Evolutionary conservation across 2,797 vertebrate genomes (phyloP), one percentile per base, ranked within the genome.

Genomic region (Dendrocincla fuliginosa): DNA sequence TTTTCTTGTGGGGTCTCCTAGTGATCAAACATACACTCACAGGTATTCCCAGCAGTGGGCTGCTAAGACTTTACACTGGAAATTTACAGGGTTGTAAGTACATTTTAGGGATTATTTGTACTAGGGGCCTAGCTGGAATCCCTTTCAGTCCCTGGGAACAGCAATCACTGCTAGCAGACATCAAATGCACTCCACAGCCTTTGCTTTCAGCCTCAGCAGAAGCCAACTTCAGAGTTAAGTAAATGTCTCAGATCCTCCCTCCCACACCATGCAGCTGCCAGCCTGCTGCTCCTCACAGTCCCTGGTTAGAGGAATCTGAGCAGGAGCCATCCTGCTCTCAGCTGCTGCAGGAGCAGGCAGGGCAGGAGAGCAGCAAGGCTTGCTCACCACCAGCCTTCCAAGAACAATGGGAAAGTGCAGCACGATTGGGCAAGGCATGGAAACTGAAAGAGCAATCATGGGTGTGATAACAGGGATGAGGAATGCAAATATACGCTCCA

Each of bases 251-350:
- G 16, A 37, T 10, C 28, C n/a, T 57, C 13, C 59, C 65, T 35
- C 10, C n/a, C 7, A 12, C 35, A 50, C 28, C 49, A 1, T 1
- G 4, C 39, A 46, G 35, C 33, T 61, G 32, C 63, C 42, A 23
- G 47, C 60, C 39, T 16, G 11, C 56, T 59, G 19, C 0, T 0
- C 46, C 46, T 28, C 11, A 15, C 0, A 0, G 30, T 4, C 44
- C 70, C 52, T 11, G 19, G 15, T 19, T n/a, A 13, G 61, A n/a
- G 16, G 2, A 3, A 0, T 5, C 39, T 1, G 2, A 61, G 59
- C 15, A 64, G 2, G 6, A 18, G 5, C 49, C 4, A 0, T 8
- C 50, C 32, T 4, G 57, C 55, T 30, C 53, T 6, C 5, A 0
- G 20, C 24, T 0, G 4, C 82, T 22, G 32, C 0, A 19, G 25